phyloP scores from a whole-genome alignment of 2,113 vertebrate genomes.

The Trichomycterus rosablanca region DNA sequence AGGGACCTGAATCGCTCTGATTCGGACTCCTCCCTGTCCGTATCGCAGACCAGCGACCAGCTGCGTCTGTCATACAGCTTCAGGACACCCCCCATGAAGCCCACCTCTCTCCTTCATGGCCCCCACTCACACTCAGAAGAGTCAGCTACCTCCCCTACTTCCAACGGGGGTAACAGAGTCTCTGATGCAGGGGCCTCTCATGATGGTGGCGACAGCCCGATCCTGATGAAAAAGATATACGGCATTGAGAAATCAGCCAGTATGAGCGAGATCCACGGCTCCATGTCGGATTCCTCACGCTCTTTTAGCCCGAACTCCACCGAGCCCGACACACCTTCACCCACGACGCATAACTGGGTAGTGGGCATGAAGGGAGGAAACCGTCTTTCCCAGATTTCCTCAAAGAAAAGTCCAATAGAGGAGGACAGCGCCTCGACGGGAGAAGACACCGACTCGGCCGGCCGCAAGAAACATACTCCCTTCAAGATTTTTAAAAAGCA shows the following conservation, averaged over 20 bases:
- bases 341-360: slow-evolving; percentile 61
- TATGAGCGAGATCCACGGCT: slow-evolving; percentile 76
- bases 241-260: slow-evolving; percentile 78
- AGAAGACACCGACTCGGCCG: slow-evolving; percentile 87
- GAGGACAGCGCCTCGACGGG: slow-evolving; percentile 89
- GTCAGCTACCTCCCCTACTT: slow-evolving; percentile 56
- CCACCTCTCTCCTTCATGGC: slow-evolving; percentile 69
- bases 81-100: slow-evolving; percentile 72
- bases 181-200: slow-evolving; percentile 55
- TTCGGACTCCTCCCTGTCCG: slow-evolving; percentile 89
- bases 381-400: slow-evolving; percentile 88
- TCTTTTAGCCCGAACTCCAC: slow-evolving; percentile 90
- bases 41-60: slow-evolving; percentile 81
- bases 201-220: slow-evolving; percentile 78
- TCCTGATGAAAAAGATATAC: slow-evolving; percentile 74
- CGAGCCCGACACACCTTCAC: slow-evolving; percentile 87
- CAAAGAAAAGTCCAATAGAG: slow-evolving; percentile 84
- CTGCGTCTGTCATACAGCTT: slow-evolving; percentile 66
- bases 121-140: slow-evolving; percentile 63
- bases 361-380: slow-evolving; percentile 63
- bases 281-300: slow-evolving; percentile 81
- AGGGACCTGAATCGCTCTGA: slow-evolving; percentile 92
- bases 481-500: slow-evolving; percentile 98
- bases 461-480: slow-evolving; percentile 87
- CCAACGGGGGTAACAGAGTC: slow-evolving; percentile 74